Evolutionary conservation across 2,113 vertebrate genomes (phyloP), one percentile per base, ranked within the genome.

Genomic region (Elgaria multicarinata): DNA sequence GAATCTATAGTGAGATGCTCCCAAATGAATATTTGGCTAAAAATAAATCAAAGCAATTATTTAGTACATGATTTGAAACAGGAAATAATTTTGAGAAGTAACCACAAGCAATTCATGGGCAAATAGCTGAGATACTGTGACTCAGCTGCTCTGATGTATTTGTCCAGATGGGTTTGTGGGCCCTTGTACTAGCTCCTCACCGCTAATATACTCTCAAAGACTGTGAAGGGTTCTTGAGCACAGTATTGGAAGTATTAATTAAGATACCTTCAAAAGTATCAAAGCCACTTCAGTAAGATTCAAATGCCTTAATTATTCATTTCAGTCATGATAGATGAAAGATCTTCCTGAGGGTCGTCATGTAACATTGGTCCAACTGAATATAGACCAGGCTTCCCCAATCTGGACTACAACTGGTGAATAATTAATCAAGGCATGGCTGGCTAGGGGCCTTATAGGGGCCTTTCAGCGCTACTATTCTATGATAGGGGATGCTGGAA

Each of bases 41-140:
- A 89, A 58, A 55, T 62, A 80, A 79, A 85, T 55, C 16, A n/a
- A n/a, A 26, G 46, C 31, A 69, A 77, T 85, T 67, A 36, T 89
- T 79, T 46, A 20, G 10, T 44, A 67, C 66, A 79, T 79, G 3
- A 12, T 39, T 85, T 36, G 16, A 42, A 84, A 85, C 74, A 58
- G 72, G 72, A 85, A 69, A 67, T 76, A 53, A 55, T 69, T 77
- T 28, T 69, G 72, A 62, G 36, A 12, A 72, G 42, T 55, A 72
- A 80, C 74, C n/a, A 58, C 28, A 58, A 53, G n/a, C 58, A 33
- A 13, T 77, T 77, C 62, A 66, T 76, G 36, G 4, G 31, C 42
- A 36, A 89, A 24, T 76, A 33, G 26, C 71, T 36, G 46, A 24
- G 33, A 69, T 77, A 77, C 28, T 67, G 36, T 89, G 87, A 89